Evolutionary conservation across 2,113 vertebrate species (phyloP).

Genomic region (Megaceryle maxima): DNA sequence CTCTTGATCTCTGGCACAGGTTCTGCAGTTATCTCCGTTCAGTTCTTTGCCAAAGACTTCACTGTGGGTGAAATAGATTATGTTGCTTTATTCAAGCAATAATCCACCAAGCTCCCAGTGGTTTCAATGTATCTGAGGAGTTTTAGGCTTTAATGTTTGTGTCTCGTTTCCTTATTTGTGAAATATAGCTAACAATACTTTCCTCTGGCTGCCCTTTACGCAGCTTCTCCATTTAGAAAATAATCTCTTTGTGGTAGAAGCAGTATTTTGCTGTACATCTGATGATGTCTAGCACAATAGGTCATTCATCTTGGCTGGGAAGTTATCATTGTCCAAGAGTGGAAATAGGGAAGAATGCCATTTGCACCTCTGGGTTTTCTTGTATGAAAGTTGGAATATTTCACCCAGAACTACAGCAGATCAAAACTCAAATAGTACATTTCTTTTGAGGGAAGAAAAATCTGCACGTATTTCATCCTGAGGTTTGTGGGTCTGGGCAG

Average conservation of each 20-base stretch:
- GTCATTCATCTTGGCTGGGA: background rate
- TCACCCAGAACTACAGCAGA: background rate
- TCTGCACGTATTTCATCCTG: constrained; percentile 11
- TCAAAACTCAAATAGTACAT: background rate
- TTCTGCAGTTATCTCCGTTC: background rate
- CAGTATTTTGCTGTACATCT: background rate
- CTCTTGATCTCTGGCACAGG: background rate
- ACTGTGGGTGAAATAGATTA: background rate
- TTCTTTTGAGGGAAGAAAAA: constrained; percentile 9
- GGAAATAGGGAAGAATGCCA: background rate
- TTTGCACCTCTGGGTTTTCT: background rate
- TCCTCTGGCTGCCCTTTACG: background rate
- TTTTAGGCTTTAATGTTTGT: background rate
- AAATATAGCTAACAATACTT: background rate
- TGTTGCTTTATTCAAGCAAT: constrained; percentile 9
- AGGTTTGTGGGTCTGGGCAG: background rate
- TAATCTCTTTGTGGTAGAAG: background rate
- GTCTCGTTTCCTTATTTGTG: background rate
- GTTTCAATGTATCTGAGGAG: background rate
- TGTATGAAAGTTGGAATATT: background rate
- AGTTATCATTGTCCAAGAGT: background rate
- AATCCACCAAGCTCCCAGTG: background rate
- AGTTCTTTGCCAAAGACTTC: background rate
- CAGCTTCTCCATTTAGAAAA: background rate
- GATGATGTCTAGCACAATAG: background rate